Evolutionary conservation across 2,113 vertebrate species (phyloP), one percentile per base, ranked within the genome.

Genomic region (Neofelis nebulosa): DNA sequence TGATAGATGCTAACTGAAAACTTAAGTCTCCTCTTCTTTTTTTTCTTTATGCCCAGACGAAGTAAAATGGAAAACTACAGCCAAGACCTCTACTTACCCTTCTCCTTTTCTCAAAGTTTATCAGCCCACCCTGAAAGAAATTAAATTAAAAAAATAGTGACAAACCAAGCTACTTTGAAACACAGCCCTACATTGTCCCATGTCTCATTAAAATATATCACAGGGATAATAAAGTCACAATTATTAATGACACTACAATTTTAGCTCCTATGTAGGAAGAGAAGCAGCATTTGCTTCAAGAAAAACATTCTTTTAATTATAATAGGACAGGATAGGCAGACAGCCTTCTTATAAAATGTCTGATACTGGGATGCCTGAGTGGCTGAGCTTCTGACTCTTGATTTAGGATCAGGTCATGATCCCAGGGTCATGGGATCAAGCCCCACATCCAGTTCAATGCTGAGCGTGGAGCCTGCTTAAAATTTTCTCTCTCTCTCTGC

Each of bases 61-160:
- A 93, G 3, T 48, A 89, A 98, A 96, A 18, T 33, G 50, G 25
- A 86, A 87, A 55, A 48, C 7, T 14, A 89, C 19, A 91, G 12
- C 82, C 76, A 11, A 31, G 41, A 36, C 33, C 27, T 63, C 95
- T 94, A 97, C 99, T 99, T 97, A 99, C 99, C 99, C 98, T 99
- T 98, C 99, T 99, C 95, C 99, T 99, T 99, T 99, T 99, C 97
- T 99, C 99, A 97, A 99, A 99, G 98, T 99, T 99, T 97, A 99
- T 99, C 97, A 99, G 98, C 33, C 99, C 99, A 50, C 99, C 99
- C 99, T 99, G 98, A 96, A 96, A 96, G 48, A 97, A 97, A 95
- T 94, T 97, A 19, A 38, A 52, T n/a, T 21, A 97, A 95, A 96
- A 93, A 76, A 92, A 95, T 1, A 45, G 10, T 63, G 15, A 93